These are phyloP conservation scores for Drosophila kuntzei DNA, from an alignment of 2,888 invertebrate species.

Conservation along the genomic window DNA sequence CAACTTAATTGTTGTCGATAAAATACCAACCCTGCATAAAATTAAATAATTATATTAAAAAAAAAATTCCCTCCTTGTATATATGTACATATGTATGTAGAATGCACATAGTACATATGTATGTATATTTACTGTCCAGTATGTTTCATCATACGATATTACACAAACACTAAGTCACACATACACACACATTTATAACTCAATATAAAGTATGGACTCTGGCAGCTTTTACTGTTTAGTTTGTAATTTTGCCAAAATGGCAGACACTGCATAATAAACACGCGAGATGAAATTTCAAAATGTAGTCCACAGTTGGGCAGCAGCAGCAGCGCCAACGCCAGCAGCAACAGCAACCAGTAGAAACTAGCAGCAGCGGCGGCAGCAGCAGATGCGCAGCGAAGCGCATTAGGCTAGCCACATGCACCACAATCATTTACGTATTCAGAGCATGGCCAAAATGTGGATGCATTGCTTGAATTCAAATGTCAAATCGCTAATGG, in stretches of 20 bases:
- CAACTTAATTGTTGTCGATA: no score
- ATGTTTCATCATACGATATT: background rate
- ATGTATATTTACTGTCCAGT: background rate
- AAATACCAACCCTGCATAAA: no score
- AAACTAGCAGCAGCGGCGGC: background rate
- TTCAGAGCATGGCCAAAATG: constrained; percentile 12
- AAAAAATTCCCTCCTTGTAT: no score
- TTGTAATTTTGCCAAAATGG: constrained; percentile 62
- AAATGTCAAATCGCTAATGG: constrained; percentile 16
- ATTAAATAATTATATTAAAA: no score
- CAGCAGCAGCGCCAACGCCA: constrained; percentile 6
- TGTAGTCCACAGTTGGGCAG: constrained; percentile 42
- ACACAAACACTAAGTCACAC: background rate
- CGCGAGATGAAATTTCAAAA: constrained; percentile 41
- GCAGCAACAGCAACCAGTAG: background rate
- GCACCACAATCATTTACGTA: constrained; percentile 39
- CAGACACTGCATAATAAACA: constrained; percentile 30
- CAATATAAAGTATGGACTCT: constrained; percentile 17
- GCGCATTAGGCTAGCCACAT: constrained; percentile 27
- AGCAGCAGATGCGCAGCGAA: background rate
- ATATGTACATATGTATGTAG: background rate
- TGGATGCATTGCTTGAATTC: constrained; percentile 21
- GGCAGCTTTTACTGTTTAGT: constrained; percentile 50
- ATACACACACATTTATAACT: background rate
- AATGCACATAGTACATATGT: background rate